Base-by-base conservation (phyloP, 2,888 invertebrate genomes). In the Chymomyza procnemis region DNA sequence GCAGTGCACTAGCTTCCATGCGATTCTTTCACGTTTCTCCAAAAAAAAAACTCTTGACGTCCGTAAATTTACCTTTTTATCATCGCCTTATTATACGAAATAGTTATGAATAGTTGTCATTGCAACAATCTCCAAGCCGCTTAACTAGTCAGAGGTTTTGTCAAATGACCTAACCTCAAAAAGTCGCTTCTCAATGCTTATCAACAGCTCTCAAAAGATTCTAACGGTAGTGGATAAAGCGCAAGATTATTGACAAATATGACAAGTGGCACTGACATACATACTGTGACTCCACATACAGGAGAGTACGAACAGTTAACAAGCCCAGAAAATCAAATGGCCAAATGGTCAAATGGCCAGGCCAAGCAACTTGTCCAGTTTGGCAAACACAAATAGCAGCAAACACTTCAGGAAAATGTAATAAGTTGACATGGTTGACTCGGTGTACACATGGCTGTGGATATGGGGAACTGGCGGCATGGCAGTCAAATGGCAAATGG, bases 341-440 rank as follows among this genome's bases (percentile, higher is more conserved):
- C 57, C 41, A 60, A 56, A 26, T 26, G 26, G 55, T 54, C 8
- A 47, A 54, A n/a, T 46, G 9, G 57, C 61, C 61, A 61, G 52
- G 66, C 21, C 54, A 54, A 21, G 54, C 18, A 18, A 54, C 19
- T 54, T 54, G 18, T 18, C 50, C 8, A 18, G 18, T 4, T 47
- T 19, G 6, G 50, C 50, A 18, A 19, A 22, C 61, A 54, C 18
- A 54, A 18, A 57, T n/a, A 8, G 46, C 34, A 59, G 63, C 16
- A 41, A 18, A 41, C 6, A n/a, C 65, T 58, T 46, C 57, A 64
- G 66, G 73, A 65, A 83, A 84, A 86, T 81, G 71, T 84, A 81
- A 84, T 74, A 73, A 79, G 81, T 71, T 81, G 81, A 86, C 81
- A 80, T 80, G 79, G 34, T n/a, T n/a, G 34, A 41, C 12, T 41